Evolutionary conservation across 2,113 vertebrate species (phyloP).

Genomic region (Callaeas wilsoni): DNA sequence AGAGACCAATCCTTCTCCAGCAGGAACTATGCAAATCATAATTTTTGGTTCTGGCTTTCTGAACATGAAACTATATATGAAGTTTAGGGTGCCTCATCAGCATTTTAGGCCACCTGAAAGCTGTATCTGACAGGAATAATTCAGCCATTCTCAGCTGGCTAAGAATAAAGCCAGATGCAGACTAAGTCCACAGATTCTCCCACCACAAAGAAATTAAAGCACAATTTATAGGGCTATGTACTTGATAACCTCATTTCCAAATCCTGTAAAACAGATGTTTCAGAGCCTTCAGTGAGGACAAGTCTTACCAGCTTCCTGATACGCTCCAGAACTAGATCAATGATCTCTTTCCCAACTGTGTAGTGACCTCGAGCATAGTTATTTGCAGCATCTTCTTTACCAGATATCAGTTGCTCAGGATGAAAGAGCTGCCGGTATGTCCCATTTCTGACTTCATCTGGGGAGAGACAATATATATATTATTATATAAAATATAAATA

Average conservation of each 20-base stretch:
- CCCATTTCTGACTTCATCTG: constrained; percentile 82
- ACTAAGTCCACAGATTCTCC: not conserved
- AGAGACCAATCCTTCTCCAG: not conserved
- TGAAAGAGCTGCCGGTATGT: constrained; percentile 81
- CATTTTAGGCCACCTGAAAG: not conserved
- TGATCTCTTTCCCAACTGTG: constrained; percentile 84
- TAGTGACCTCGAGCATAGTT: constrained; percentile 87
- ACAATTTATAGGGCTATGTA: not conserved
- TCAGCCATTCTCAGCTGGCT: not conserved
- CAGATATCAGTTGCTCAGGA: constrained; percentile 86
- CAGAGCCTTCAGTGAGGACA: not conserved
- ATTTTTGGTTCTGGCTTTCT: not conserved
- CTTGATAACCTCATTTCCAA: not conserved
- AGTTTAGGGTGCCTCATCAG: not conserved
- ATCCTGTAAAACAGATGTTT: not conserved
- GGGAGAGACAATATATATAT: not conserved
- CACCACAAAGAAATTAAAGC: not conserved
- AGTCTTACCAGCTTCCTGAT: constrained; percentile 79
- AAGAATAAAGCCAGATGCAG: not conserved
- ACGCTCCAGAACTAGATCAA: constrained; percentile 79
- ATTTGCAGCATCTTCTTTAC: constrained; percentile 88
- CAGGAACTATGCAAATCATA: not conserved
- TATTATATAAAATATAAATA: not conserved
- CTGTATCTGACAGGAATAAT: not conserved
- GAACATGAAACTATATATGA: not conserved